These are phyloP conservation scores for Rhabdophis nuchalis DNA, from an alignment of 2,797 vertebrate genomes.

Conservation along the genomic window DNA sequence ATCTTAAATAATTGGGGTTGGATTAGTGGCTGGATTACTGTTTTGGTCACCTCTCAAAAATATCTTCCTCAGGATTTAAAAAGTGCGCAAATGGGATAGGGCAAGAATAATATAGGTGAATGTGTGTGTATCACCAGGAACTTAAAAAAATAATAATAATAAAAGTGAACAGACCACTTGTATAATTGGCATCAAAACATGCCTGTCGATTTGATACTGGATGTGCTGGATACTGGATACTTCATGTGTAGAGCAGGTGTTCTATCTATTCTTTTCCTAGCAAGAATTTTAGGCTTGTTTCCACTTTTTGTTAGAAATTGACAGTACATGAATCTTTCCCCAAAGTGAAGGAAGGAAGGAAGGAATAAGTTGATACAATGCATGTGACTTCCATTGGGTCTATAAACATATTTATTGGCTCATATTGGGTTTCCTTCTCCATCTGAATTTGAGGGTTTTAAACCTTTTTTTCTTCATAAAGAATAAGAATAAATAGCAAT, in stretches of 20 bases:
- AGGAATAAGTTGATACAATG: neutral
- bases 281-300: neutral
- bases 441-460: neutral
- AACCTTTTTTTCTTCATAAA: neutral
- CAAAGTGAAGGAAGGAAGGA: neutral
- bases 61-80: neutral
- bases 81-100: neutral
- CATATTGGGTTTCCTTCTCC: neutral
- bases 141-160: neutral
- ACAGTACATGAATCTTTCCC: neutral
- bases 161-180: neutral
- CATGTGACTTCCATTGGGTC: neutral
- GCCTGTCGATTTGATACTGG: neutral
- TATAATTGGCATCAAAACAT: neutral
- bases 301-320: neutral
- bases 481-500: constrained; percentile 62
- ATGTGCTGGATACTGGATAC: too few species aligned
- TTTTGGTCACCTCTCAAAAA: neutral
- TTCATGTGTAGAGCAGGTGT: neutral
- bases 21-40: neutral
- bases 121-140: neutral
- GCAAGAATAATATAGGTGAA: neutral
- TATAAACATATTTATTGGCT: neutral
- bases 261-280: neutral
- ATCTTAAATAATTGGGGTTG: neutral